Conservation (phyloP, 2,113 vertebrate genomes). For the Syngnathus scovelli region DNA sequence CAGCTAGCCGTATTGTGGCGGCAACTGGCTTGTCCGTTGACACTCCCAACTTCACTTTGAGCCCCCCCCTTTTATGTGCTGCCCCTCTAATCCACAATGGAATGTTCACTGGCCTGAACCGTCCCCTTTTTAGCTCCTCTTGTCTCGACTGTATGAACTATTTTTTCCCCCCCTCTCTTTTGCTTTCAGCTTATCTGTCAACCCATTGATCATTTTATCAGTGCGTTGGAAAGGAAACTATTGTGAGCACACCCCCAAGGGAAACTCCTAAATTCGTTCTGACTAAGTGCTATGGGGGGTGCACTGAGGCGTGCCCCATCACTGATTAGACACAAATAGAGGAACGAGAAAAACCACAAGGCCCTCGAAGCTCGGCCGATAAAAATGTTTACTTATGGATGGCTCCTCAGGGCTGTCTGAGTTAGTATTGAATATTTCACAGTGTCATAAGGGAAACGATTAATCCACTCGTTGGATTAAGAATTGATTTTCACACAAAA, state of each 20-base stretch:
- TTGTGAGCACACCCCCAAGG: slow-evolving; percentile 37
- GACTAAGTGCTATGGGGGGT: slow-evolving; percentile 24
- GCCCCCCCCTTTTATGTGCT: slow-evolving; percentile 46
- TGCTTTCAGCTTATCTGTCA: slow-evolving; percentile 4
- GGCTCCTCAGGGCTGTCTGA: background rate
- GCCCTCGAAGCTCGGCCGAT: slow-evolving; percentile 28
- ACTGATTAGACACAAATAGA: slow-evolving; percentile 60
- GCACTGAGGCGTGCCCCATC: slow-evolving; percentile 45
- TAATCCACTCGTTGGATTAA: too few relatives aligned
- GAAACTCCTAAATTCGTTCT: slow-evolving; percentile 33
- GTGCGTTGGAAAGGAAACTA: slow-evolving; percentile 17
- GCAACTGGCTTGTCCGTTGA: slow-evolving; percentile 35
- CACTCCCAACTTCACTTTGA: slow-evolving; percentile 34
- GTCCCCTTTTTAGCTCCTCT: slow-evolving; percentile 29
- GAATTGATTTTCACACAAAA: too few relatives aligned
- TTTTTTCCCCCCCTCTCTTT: slow-evolving; percentile 10
- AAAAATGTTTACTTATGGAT: slow-evolving; percentile 8
- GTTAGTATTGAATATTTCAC: background rate
- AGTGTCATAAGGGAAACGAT: too few relatives aligned
- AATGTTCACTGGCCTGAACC: slow-evolving; percentile 54
- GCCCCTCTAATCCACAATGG: slow-evolving; percentile 63
- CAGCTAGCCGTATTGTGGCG: slow-evolving; percentile 34
- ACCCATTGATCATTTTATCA: slow-evolving; percentile 26
- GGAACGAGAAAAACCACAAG: slow-evolving; percentile 56
- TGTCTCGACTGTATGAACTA: slow-evolving; percentile 7